phyloP scores from a whole-genome alignment of 2,888 invertebrate genomes.

The Tipula unca region DNA sequence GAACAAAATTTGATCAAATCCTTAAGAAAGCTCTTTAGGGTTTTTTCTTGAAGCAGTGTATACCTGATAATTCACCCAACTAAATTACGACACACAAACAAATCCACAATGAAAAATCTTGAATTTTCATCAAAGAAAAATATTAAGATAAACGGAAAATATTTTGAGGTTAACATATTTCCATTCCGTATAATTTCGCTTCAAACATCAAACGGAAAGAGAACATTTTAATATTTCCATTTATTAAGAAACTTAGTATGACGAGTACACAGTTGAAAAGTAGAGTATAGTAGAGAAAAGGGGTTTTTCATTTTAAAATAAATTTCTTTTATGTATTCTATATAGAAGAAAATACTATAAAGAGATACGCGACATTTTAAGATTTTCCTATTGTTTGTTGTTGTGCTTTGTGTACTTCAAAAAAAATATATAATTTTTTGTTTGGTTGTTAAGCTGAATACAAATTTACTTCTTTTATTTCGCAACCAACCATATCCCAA shows the following conservation, averaged over 20 bases:
- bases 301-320: background rate
- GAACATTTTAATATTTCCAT: background rate
- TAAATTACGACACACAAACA: background rate
- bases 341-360: background rate
- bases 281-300: background rate
- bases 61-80: too few relatives aligned
- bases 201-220: background rate
- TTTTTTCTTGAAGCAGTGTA: too few relatives aligned
- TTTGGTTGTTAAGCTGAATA: slow-evolving; percentile 10
- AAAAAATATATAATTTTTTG: background rate
- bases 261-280: too few relatives aligned
- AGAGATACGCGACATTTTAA: background rate
- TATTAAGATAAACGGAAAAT: background rate
- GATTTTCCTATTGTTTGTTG: background rate
- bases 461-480: background rate
- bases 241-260: background rate
- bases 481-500: background rate
- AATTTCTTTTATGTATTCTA: background rate
- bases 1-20: too few relatives aligned
- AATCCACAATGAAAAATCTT: background rate
- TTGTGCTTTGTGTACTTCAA: background rate
- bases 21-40: too few relatives aligned
- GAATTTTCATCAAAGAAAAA: background rate
- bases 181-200: background rate
- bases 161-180: background rate